Evolutionary conservation across 2,888 invertebrate species (phyloP).

Genomic region (Apomyelois bistriatella): DNA sequence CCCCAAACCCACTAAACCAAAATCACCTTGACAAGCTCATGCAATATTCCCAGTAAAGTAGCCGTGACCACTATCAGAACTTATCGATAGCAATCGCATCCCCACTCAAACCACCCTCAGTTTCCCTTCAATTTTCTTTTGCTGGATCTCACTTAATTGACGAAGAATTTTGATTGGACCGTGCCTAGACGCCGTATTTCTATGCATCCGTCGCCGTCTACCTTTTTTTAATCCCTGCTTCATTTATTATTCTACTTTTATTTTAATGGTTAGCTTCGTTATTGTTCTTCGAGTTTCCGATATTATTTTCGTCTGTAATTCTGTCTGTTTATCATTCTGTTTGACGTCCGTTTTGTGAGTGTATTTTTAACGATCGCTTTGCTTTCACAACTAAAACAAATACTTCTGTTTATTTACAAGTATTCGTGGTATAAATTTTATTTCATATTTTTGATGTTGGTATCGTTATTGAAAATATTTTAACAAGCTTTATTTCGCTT

Average conservation of each 20-base stretch:
- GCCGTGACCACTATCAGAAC: not conserved
- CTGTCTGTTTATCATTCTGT: slow-evolving; percentile 37
- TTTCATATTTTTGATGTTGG: not conserved
- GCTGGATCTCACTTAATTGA: slow-evolving; percentile 77
- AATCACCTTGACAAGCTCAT: not conserved
- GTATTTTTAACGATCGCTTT: slow-evolving; percentile 27
- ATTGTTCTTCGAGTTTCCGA: slow-evolving; percentile 61
- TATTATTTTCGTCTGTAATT: slow-evolving; percentile 72
- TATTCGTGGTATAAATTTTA: slow-evolving; percentile 2
- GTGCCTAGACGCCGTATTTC: slow-evolving; percentile 65
- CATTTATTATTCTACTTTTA: slow-evolving; percentile 76
- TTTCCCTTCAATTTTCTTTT: slow-evolving; percentile 78
- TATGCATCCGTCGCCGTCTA: slow-evolving; percentile 66
- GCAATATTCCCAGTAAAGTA: not conserved
- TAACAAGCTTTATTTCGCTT: not conserved
- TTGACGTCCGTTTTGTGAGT: slow-evolving; percentile 38
- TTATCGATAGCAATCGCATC: slow-evolving; percentile 16
- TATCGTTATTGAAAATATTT: not conserved
- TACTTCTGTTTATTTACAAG: slow-evolving; percentile 13
- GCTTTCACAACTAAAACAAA: slow-evolving; percentile 17
- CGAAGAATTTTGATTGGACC: slow-evolving; percentile 79
- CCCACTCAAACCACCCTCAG: slow-evolving; percentile 61
- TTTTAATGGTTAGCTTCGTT: slow-evolving; percentile 77
- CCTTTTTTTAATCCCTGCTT: slow-evolving; percentile 52
- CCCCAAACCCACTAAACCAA: not conserved